Conservation (phyloP, 35 echinoderm and acorn worm species). For the Nesometra sesokonis region DNA sequence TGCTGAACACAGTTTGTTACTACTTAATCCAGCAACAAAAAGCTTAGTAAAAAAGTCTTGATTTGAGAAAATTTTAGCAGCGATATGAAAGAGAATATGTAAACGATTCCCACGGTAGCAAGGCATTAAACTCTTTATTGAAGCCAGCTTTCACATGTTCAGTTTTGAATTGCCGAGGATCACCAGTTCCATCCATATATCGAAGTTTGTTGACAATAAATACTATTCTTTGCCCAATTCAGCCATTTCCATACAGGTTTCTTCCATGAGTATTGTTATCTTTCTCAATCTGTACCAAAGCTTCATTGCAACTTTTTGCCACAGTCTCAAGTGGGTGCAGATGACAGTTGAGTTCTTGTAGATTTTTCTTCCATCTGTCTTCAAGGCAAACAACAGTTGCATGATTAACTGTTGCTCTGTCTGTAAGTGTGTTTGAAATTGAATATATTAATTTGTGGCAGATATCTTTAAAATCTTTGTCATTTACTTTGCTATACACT, state of each 20-base stretch:
- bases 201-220: constrained; percentile 38
- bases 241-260: constrained; percentile 23
- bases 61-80: constrained; percentile 21
- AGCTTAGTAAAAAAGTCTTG: neutral
- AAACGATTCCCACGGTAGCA: constrained; percentile 35
- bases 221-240: constrained; percentile 11
- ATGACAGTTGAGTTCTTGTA: constrained; percentile 15
- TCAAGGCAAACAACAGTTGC: neutral
- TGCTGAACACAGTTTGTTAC: too few species aligned
- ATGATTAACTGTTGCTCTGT: neutral
- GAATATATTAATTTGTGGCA: too few species aligned
- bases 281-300: neutral
- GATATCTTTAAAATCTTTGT: too few species aligned
- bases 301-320: neutral
- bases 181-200: constrained; percentile 35
- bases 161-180: constrained; percentile 19
- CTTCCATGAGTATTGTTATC: too few species aligned
- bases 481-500: too few species aligned
- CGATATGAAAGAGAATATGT: constrained; percentile 32
- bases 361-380: neutral
- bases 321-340: constrained; percentile 23
- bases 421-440: too few species aligned
- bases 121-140: constrained; percentile 10
- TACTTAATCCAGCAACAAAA: neutral
- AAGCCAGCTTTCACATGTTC: constrained; percentile 7